phyloP scores from a whole-genome alignment of 2,113 vertebrate species.

The Clarias batrachus region DNA sequence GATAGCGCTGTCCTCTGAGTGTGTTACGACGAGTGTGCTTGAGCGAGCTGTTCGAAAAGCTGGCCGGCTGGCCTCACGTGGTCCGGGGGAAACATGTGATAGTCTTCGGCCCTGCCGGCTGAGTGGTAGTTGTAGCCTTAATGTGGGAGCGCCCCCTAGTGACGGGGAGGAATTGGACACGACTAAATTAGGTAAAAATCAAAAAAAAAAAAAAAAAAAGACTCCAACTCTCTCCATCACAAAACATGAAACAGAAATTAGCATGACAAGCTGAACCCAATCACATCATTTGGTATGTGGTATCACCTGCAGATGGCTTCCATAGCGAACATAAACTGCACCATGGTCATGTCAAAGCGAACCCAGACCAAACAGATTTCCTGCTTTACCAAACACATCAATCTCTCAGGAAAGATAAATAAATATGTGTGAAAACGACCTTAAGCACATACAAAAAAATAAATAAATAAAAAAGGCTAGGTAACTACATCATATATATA shows the following conservation, averaged over 20 bases:
- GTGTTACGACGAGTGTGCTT: too few species aligned
- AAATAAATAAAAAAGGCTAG: neutral
- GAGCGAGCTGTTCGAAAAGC: too few species aligned
- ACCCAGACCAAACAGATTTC: neutral
- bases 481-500: too few species aligned
- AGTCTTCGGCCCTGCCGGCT: too few species aligned
- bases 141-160: too few species aligned
- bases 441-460: neutral
- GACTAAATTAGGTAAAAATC: too few species aligned
- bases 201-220: too few species aligned
- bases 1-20: too few species aligned
- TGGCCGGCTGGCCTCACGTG: too few species aligned
- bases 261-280: neutral
- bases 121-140: too few species aligned
- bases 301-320: neutral
- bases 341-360: neutral
- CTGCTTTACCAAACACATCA: neutral
- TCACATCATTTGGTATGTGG: neutral
- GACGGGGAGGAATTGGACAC: too few species aligned
- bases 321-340: neutral
- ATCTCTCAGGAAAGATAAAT: neutral
- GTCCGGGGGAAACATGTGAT: too few species aligned
- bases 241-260: neutral
- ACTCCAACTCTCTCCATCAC: neutral
- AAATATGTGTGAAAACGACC: neutral